A percentile compares a stretch with the other conserved stretches of the same genome.
Conservation (phyloP, 2,888 invertebrate species). For the Eupithecia subumbrata region DNA sequence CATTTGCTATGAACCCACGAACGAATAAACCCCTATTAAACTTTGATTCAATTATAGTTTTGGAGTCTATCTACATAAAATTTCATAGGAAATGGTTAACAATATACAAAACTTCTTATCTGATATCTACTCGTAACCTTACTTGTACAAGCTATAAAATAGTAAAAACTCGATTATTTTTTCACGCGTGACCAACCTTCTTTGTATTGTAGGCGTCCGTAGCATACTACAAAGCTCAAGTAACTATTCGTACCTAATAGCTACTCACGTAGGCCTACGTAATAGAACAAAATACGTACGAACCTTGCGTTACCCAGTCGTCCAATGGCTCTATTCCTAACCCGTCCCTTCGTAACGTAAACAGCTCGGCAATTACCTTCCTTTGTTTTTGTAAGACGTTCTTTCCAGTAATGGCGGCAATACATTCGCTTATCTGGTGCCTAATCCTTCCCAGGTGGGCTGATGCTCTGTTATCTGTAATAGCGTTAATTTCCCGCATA, state of each 20-base stretch:
- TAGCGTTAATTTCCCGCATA: slow-evolving; percentile 69
- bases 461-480: slow-evolving; percentile 71
- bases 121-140: too few species aligned
- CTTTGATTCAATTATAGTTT: too few species aligned
- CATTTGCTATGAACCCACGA: too few species aligned
- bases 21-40: too few species aligned
- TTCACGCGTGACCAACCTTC: too few species aligned
- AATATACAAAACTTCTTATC: too few species aligned
- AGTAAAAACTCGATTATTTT: too few species aligned
- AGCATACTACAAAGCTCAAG: not conserved
- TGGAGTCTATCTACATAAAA: too few species aligned
- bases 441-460: slow-evolving; percentile 75
- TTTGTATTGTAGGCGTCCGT: not conserved
- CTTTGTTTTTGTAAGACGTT: slow-evolving; percentile 65
- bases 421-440: slow-evolving; percentile 75
- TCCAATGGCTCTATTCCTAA: slow-evolving; percentile 3
- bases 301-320: slow-evolving; percentile 3
- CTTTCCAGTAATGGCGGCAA: slow-evolving; percentile 70
- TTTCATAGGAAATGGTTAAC: too few species aligned
- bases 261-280: not conserved
- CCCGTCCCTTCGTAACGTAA: slow-evolving; percentile 18
- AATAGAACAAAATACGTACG: not conserved
- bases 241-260: not conserved
- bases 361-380: slow-evolving; percentile 50
- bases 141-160: too few species aligned